These are phyloP conservation scores for Embidobia sp. DNA, from an alignment of 2,888 invertebrate species.

Conservation along the genomic window DNA sequence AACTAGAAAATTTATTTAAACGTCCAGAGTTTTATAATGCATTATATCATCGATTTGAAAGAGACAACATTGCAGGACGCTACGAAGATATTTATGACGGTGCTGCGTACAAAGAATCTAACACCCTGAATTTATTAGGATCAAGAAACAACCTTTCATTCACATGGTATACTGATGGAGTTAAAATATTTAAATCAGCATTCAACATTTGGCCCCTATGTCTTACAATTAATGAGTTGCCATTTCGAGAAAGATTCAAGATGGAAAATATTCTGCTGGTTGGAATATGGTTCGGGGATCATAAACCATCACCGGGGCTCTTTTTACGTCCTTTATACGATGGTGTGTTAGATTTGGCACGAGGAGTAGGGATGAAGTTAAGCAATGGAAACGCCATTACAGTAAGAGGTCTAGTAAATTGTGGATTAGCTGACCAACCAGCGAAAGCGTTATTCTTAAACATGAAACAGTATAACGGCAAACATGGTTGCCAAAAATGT, in stretches of 20 bases:
- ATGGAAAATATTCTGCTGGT: conserved; percentile 53
- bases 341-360: background rate
- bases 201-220: conserved; percentile 55
- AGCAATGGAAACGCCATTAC: background rate
- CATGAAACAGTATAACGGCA: conserved; percentile 63
- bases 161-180: conserved; percentile 39
- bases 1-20: conserved; percentile 1
- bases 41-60: background rate
- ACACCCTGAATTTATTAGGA: background rate
- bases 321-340: conserved; percentile 17
- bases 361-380: conserved; percentile 8
- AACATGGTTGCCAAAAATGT: conserved; percentile 48
- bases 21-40: background rate
- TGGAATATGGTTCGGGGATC: conserved; percentile 46
- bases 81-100: conserved; percentile 14
- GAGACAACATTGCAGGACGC: background rate
- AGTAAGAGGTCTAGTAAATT: conserved; percentile 39
- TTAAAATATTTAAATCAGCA: conserved; percentile 52
- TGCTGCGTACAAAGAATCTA: background rate
- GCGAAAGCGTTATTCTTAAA: conserved; percentile 60
- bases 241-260: conserved; percentile 37
- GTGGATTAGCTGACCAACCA: conserved; percentile 45
- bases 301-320: conserved; percentile 20
- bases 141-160: conserved; percentile 1
- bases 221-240: conserved; percentile 50